Conservation (phyloP, 2,113 vertebrate genomes). For the Erythrolamprus reginae region DNA sequence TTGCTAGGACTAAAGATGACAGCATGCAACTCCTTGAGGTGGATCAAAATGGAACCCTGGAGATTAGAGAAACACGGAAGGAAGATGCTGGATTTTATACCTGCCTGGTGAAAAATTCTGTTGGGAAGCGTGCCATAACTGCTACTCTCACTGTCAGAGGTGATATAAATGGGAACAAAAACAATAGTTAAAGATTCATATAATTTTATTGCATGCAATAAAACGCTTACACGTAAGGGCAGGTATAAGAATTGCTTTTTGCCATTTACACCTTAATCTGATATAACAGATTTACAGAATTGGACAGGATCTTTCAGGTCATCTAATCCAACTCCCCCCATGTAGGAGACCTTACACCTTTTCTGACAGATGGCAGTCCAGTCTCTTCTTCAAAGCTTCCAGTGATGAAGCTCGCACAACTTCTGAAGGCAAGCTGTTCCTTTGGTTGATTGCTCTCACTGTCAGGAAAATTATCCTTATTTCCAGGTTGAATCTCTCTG, state of each 20-base stretch:
- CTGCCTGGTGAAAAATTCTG: conserved; percentile 81
- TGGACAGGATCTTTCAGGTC: too few species aligned
- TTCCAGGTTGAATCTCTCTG: neutral
- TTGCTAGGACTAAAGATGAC: conserved; percentile 79
- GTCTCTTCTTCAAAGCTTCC: too few species aligned
- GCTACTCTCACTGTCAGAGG: conserved; percentile 85
- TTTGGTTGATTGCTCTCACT: too few species aligned
- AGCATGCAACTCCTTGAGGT: conserved; percentile 66
- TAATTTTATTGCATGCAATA: conserved; percentile 36
- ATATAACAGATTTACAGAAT: too few species aligned
- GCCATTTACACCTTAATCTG: neutral
- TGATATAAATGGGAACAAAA: conserved; percentile 51
- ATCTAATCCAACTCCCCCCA: too few species aligned
- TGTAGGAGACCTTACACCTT: too few species aligned
- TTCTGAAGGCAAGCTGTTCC: too few species aligned
- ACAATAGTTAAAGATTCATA: conserved; percentile 16
- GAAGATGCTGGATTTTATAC: conserved; percentile 81
- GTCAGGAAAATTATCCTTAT: too few species aligned
- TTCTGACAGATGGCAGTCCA: too few species aligned
- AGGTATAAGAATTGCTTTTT: neutral
- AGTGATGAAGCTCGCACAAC: too few species aligned
- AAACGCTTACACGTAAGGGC: neutral
- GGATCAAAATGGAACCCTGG: conserved; percentile 78
- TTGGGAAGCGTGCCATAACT: conserved; percentile 78
- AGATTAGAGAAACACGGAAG: conserved; percentile 70